Evolutionary conservation across 1,140 invertebrate genomes (phyloP).

Genomic region (Phthorimaea operculella): DNA sequence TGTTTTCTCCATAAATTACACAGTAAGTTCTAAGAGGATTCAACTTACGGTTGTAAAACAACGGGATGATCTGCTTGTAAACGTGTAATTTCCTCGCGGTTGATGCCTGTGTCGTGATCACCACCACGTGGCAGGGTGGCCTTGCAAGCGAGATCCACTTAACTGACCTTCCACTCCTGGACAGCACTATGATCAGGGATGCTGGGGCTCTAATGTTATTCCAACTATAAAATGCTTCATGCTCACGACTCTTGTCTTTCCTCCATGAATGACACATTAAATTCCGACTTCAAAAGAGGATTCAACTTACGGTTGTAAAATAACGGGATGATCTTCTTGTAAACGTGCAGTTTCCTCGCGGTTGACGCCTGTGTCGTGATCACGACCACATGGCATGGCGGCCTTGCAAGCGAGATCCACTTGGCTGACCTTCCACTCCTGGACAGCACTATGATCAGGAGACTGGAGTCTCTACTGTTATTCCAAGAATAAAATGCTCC

Average conservation of each 20-base stretch:
- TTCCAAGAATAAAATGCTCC: too few species aligned
- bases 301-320: constrained; percentile 15
- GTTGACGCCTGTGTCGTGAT: constrained; percentile 13
- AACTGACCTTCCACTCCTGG: constrained; percentile 15
- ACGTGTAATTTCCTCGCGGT: constrained; percentile 18
- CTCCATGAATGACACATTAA: too few species aligned
- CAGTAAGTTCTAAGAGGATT: too few species aligned
- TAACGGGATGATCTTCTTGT: constrained; percentile 20
- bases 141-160: constrained; percentile 10
- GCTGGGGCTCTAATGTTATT: too few species aligned
- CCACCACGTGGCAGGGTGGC: constrained; percentile 18
- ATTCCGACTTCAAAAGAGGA: too few species aligned
- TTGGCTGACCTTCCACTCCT: constrained; percentile 15
- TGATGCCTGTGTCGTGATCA: constrained; percentile 12
- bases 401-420: constrained; percentile 12
- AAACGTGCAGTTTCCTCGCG: constrained; percentile 18
- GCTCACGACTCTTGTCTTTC: too few species aligned
- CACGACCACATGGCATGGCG: constrained; percentile 17
- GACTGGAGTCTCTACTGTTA: too few species aligned
- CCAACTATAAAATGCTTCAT: too few species aligned
- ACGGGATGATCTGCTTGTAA: constrained; percentile 19
- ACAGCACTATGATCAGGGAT: constrained; percentile 22
- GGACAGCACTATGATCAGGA: too few species aligned
- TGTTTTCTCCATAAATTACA: too few species aligned
- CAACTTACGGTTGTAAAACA: constrained; percentile 17